These are phyloP conservation scores for Pandemis cinnamomeana DNA, from an alignment of 2,888 invertebrate species.

Conservation along the genomic window DNA sequence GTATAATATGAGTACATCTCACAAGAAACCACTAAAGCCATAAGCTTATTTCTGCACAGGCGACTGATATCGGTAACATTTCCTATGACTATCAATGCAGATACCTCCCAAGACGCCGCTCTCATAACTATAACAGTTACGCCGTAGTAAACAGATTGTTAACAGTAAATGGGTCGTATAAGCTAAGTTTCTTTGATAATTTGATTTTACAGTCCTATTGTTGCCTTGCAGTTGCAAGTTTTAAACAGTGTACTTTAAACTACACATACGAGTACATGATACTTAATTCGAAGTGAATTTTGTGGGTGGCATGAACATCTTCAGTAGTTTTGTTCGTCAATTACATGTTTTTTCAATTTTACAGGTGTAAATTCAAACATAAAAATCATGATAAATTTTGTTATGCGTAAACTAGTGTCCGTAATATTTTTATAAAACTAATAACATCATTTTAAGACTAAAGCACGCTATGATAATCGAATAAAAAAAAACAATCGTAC, in stretches of 20 bases:
- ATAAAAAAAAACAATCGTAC: not conserved
- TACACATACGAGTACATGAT: too few species aligned
- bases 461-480: too few species aligned
- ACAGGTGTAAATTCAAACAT: too few species aligned
- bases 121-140: constrained; percentile 40
- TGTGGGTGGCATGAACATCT: too few species aligned
- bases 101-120: constrained; percentile 41
- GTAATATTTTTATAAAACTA: too few species aligned
- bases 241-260: not conserved
- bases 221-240: not conserved
- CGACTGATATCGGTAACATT: constrained; percentile 36
- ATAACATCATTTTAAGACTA: too few species aligned
- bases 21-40: constrained; percentile 18
- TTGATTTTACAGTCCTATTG: not conserved
- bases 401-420: too few species aligned
- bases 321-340: too few species aligned
- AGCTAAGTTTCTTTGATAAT: not conserved
- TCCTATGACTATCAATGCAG: constrained; percentile 41
- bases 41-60: constrained; percentile 21
- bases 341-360: too few species aligned
- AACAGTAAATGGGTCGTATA: not conserved
- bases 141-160: constrained; percentile 21
- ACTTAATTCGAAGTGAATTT: too few species aligned
- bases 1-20: not conserved
- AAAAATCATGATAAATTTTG: too few species aligned